These are phyloP conservation scores for Pseudomyrmex cubaensis DNA, from an alignment of 1,140 invertebrate species.

Conservation along the genomic window DNA sequence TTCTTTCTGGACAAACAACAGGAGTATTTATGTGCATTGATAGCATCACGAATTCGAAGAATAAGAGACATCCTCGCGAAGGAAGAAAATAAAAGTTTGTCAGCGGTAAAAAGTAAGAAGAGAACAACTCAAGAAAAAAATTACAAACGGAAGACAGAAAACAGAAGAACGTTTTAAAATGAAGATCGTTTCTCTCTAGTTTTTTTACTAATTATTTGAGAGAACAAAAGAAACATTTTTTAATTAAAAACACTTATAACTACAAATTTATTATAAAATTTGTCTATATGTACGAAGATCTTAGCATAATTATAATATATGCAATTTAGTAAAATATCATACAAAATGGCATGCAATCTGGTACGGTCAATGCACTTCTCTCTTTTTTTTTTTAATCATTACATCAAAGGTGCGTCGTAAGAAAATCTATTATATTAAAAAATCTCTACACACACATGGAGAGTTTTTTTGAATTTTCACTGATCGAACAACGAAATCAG, in stretches of 20 bases:
- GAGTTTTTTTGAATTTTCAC: not conserved
- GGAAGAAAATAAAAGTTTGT: no score
- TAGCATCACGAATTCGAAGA: not conserved
- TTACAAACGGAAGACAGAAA: not conserved
- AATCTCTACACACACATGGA: no score
- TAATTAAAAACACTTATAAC: not conserved
- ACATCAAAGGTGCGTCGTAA: constrained; percentile 22
- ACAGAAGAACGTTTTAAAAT: not conserved
- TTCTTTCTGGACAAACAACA: not conserved
- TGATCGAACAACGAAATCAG: constrained; percentile 10
- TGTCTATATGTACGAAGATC: not conserved
- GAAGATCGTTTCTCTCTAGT: not conserved
- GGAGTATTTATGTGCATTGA: constrained; percentile 6
- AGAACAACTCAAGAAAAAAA: not conserved
- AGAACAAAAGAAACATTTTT: not conserved
- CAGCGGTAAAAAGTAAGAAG: not conserved
- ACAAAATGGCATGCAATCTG: no score
- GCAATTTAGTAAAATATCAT: not conserved
- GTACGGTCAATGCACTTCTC: no score
- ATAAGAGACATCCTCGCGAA: not conserved
- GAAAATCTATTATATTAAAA: not conserved
- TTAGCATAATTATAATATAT: not conserved
- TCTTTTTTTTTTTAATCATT: not conserved
- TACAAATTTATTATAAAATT: not conserved
- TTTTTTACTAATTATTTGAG: not conserved